Base-by-base conservation (phyloP, 2,113 vertebrate genomes). In the Centrocercus urophasianus region DNA sequence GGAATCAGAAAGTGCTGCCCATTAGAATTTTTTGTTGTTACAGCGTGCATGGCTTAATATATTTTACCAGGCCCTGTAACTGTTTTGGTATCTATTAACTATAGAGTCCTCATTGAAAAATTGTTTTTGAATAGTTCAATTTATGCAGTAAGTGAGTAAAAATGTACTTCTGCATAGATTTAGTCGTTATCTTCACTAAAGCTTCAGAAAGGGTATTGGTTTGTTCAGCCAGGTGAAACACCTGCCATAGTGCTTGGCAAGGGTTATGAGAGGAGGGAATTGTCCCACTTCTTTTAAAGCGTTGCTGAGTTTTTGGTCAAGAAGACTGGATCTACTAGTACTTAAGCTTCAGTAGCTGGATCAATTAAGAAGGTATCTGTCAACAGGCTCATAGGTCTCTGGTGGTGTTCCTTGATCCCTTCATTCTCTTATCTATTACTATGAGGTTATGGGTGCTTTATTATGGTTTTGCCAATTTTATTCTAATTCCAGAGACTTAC, bases 31-130 rank as follows among this genome's bases (percentile, higher is more conserved):
- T 91, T 63, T 87, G 9, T 12, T 83, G 4, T 66, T 93, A 18
- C 63, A 64, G 10, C 5, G 6, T 50, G 52, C 13, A 6, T 81
- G 34, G 56, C 45, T 93, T 88, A 34, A 64, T 87, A 34, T 90
- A 83, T 93, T 91, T 93, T 93, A 88, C 65, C 25, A 83, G 60
- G 25, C n/a, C 12, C 13, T 93, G 61, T 25, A 93, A 64, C 42
- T 90, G 32, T 71, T 28, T 93, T 43, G 90, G 32, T 83, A 59
- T 88, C 42, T 88, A 61, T 24, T 82, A 57, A 77, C 84, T 81
- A 1, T 32, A 6, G 85, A 67, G 13, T 80, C 28, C 14, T 80
- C 18, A 42, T 21, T 60, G 10, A 79, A 78, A 89, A 15, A 21
- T 66, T 88, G 89, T 71, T 72, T 59, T 40, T 71, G 2, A 60